Evolutionary conservation across 2,888 invertebrate species (phyloP).

Genomic region (Ormia ochracea): DNA sequence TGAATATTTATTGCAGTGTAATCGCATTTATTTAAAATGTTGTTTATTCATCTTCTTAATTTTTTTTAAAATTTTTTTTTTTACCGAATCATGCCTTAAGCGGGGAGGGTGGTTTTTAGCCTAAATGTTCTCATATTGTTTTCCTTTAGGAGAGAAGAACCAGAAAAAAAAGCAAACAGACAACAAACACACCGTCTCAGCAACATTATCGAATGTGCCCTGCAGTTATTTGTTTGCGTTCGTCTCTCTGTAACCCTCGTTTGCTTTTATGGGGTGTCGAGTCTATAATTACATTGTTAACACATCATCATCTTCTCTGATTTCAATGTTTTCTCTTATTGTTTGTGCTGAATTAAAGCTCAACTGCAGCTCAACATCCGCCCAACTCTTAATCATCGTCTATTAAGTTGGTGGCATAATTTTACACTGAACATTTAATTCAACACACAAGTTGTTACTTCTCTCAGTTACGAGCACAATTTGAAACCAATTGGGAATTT

Average conservation of each 20-base stretch:
- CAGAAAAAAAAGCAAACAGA: background rate
- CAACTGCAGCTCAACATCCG: constrained; percentile 42
- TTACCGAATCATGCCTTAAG: constrained; percentile 22
- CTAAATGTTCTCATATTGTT: constrained; percentile 53
- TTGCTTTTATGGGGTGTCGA: constrained; percentile 55
- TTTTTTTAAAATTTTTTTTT: constrained; percentile 23
- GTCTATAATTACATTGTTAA: constrained; percentile 75
- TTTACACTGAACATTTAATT: background rate
- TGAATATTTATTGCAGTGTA: constrained; percentile 64
- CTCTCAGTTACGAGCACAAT: constrained; percentile 55
- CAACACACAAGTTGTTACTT: constrained; percentile 18
- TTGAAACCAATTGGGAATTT: constrained; percentile 73
- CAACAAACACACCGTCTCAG: background rate
- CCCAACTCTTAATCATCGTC: constrained; percentile 31
- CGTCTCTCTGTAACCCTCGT: constrained; percentile 43
- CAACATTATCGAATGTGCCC: constrained; percentile 30
- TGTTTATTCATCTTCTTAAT: constrained; percentile 62
- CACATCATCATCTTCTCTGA: constrained; percentile 71
- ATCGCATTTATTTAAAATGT: constrained; percentile 65
- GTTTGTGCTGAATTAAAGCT: constrained; percentile 8
- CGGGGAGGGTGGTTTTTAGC: constrained; percentile 48
- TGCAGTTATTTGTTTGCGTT: constrained; percentile 13
- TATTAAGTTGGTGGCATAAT: constrained; percentile 25
- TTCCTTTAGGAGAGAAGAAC: too few relatives aligned
- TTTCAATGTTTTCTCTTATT: constrained; percentile 34